These are phyloP conservation scores for Pantherophis vulpinus DNA, from an alignment of 2,797 vertebrate genomes.

Conservation along the genomic window DNA sequence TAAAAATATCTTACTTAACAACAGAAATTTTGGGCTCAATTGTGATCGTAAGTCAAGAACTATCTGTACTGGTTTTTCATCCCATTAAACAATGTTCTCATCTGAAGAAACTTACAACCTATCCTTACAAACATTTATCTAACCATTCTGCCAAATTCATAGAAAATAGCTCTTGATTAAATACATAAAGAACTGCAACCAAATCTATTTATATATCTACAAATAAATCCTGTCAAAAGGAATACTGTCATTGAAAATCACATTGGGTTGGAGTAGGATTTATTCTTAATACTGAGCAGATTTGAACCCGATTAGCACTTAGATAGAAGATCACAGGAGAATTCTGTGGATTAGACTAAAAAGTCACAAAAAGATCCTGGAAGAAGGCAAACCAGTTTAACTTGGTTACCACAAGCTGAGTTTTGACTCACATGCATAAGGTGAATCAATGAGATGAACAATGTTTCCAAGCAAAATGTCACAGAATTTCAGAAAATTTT, in stretches of 20 bases:
- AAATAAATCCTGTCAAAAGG: background rate
- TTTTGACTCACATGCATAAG: background rate
- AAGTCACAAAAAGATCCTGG: background rate
- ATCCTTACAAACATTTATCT: background rate
- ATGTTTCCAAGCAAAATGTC: background rate
- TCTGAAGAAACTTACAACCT: background rate
- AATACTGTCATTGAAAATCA: background rate
- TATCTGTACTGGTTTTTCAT: background rate
- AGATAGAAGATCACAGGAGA: background rate
- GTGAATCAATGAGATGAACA: background rate
- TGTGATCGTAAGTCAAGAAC: too few species aligned
- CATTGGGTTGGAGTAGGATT: background rate
- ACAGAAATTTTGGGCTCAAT: too few species aligned
- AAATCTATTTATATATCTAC: background rate
- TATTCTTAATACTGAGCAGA: background rate
- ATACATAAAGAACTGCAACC: background rate
- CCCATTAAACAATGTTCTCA: background rate
- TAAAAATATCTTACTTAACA: too few species aligned
- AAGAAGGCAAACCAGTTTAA: background rate
- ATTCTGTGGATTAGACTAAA: background rate
- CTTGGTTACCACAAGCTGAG: background rate
- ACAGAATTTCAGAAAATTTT: background rate
- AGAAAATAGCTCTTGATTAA: background rate
- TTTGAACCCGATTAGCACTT: background rate
- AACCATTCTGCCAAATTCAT: background rate